Base-by-base conservation (phyloP, 2,797 vertebrate species). In the Apodemus agrarius region DNA sequence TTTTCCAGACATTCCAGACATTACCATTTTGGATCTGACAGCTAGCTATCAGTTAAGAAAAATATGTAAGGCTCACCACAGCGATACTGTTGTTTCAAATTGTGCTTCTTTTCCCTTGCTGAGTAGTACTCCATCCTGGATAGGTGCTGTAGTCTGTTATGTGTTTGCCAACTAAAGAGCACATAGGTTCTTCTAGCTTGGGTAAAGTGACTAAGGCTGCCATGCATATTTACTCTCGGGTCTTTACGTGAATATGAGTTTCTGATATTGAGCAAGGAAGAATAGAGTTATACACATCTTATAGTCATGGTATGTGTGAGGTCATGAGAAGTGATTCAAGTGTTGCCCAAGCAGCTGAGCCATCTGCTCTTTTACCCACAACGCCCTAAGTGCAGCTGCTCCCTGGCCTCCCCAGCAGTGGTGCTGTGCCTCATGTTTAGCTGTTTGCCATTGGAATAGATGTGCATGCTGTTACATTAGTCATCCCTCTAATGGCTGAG, bases 21-120 rank as follows among this genome's bases (percentile, higher is more conserved):
- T n/a, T n/a, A n/a, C n/a, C n/a, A n/a, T n/a, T 93, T 78, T 82
- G 86, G 49, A 72, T 91, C n/a, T 67, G 67, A 91, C 40, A 49
- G 89, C 75, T 57, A 49, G 89, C 75, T 57, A 84, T 65, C 54
- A 93, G 40, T 82, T 74, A 78, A 79, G 9, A 59, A 83, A 83
- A 57, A 75, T 61, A 26, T n/a, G 87, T 46, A 59, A 69, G 57
- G 65, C 21, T 88, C 79, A 43, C 17, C 21, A 49, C 46, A 9
- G 31, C n/a, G n/a, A 74, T 17, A 4, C 67, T 40, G 29, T 37
- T 29, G 34, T 54, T n/a, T 72, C 83, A n/a, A 67, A 49, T 1
- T 2, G 43, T 11, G 49, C 11, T 34, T 19, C 37, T 21, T 69
- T 69, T 49, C 67, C 43, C 26, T 67, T n/a, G 43, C 43, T 43